Conservation (phyloP, 2,888 invertebrate species). For the Asteroscopus sphinx region DNA sequence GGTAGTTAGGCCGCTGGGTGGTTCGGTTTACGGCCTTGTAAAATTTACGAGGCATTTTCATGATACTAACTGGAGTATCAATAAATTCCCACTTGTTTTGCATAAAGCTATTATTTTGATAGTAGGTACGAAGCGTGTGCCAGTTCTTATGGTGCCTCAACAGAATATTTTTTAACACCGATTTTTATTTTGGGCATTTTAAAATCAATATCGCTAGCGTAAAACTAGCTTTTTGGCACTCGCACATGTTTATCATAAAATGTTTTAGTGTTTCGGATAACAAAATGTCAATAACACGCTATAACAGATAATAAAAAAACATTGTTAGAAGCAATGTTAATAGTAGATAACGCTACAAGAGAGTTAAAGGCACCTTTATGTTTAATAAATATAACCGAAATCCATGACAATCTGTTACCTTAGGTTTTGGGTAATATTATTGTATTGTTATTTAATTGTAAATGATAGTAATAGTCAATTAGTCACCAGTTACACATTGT, state of each 20-base stretch:
- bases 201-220: conserved; percentile 10
- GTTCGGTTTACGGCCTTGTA: conserved; percentile 78
- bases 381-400: conserved; percentile 57
- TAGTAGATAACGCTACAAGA: background rate
- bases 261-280: conserved; percentile 44
- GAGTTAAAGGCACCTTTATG: conserved; percentile 31
- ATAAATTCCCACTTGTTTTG: conserved; percentile 84
- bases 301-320: conserved; percentile 20
- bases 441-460: conserved; percentile 70
- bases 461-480: conserved; percentile 81
- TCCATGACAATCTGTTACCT: conserved; percentile 87
- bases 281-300: conserved; percentile 47
- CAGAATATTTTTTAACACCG: too few species aligned
- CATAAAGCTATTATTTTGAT: conserved; percentile 74
- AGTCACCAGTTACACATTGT: conserved; percentile 88
- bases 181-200: conserved; percentile 24
- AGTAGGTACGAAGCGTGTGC: conserved; percentile 61
- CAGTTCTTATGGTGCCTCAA: conserved; percentile 47
- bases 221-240: conserved; percentile 35
- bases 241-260: conserved; percentile 40
- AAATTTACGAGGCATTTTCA: conserved; percentile 81
- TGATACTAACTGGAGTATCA: conserved; percentile 78
- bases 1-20: conserved; percentile 66
- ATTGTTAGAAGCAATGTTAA: background rate
- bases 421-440: conserved; percentile 76